Conservation (phyloP, 1,140 invertebrate genomes). For the Drosophila fuyamai region DNA sequence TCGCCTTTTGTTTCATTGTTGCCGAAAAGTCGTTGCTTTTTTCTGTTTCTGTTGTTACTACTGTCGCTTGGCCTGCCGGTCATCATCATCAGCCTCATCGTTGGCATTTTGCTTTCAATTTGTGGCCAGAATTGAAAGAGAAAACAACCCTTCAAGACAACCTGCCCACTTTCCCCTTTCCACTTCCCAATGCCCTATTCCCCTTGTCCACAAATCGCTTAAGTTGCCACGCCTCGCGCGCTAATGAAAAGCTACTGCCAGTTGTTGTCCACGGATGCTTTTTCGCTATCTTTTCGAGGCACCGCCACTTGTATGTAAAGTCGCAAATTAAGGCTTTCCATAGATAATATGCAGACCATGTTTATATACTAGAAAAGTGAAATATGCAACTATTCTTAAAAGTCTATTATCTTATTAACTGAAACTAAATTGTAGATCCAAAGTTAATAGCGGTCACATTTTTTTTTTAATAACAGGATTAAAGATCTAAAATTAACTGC, state of each 20-base stretch:
- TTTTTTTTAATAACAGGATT: too few species aligned
- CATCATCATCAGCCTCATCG: slow-evolving; percentile 50
- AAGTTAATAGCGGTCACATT: too few species aligned
- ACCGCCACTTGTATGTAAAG: not conserved
- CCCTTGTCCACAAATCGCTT: slow-evolving; percentile 18
- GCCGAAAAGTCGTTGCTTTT: slow-evolving; percentile 57
- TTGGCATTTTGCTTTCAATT: slow-evolving; percentile 72
- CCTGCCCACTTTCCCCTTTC: not conserved
- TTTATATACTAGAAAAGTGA: too few species aligned
- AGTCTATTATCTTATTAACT: too few species aligned
- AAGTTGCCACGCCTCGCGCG: slow-evolving; percentile 43
- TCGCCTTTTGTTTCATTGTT: slow-evolving; percentile 66
- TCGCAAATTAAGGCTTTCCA: too few species aligned
- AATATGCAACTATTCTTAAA: too few species aligned
- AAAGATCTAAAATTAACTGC: too few species aligned
- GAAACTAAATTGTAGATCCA: too few species aligned
- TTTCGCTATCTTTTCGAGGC: slow-evolving; percentile 16
- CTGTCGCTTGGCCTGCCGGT: slow-evolving; percentile 32
- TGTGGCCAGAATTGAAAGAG: slow-evolving; percentile 55
- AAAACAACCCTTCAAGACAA: slow-evolving; percentile 46
- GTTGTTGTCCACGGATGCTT: slow-evolving; percentile 13
- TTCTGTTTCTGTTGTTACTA: slow-evolving; percentile 10
- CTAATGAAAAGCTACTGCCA: slow-evolving; percentile 55
- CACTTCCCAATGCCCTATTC: not conserved
- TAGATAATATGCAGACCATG: too few species aligned